These are phyloP conservation scores for Conistra vaccinii DNA, from an alignment of 2,888 invertebrate genomes.

Conservation along the genomic window DNA sequence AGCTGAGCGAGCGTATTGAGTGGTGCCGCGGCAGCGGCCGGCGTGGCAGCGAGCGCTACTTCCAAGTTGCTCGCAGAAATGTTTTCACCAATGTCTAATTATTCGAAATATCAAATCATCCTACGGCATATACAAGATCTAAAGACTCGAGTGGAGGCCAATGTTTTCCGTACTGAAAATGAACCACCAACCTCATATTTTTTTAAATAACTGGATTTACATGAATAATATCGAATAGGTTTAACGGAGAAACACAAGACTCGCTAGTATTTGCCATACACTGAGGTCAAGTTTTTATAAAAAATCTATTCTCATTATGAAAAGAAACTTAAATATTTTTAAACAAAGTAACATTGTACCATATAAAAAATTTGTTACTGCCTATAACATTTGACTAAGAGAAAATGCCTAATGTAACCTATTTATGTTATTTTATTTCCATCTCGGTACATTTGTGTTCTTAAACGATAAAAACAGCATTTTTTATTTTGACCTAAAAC, in stretches of 20 bases:
- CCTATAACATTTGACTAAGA: not conserved
- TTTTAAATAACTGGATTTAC: not conserved
- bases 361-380: no score
- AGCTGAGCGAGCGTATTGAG: no score
- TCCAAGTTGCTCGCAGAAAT: no score
- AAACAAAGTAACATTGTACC: not conserved
- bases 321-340: not conserved
- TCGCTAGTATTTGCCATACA: not conserved
- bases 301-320: not conserved
- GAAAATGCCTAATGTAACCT: not conserved
- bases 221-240: no score
- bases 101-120: no score
- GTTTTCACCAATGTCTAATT: no score
- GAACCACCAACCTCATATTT: not conserved
- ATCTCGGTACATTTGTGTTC: not conserved
- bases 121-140: no score
- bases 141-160: not conserved
- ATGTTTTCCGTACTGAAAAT: not conserved
- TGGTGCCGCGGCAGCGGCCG: no score
- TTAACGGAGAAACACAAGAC: not conserved
- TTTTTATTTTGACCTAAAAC: not conserved
- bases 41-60: no score
- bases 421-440: not conserved
- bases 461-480: not conserved
- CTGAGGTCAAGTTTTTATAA: not conserved